Evolutionary conservation across 2,113 vertebrate genomes (phyloP).

Genomic region (Prolemur simus): DNA sequence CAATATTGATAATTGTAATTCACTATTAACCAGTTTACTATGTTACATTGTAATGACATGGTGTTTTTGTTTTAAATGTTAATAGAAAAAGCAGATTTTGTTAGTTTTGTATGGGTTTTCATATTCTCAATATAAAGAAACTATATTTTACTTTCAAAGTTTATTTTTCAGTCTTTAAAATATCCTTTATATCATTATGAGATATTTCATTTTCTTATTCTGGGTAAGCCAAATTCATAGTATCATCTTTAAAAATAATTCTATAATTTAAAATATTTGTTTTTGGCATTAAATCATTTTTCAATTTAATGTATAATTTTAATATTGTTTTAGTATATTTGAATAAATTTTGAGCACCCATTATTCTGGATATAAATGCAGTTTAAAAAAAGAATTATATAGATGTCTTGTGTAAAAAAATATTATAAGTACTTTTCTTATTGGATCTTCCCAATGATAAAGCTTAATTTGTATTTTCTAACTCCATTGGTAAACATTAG

Average conservation of each 20-base stretch:
- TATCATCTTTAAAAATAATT: not conserved
- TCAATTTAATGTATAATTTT: not conserved
- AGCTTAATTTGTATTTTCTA: not conserved
- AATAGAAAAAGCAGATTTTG: not conserved
- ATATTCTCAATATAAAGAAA: not conserved
- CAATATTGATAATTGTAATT: not conserved
- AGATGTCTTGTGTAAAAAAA: not conserved
- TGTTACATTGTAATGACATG: not conserved
- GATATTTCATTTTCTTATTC: not conserved
- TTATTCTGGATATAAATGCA: not conserved
- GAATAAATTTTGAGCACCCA: not conserved
- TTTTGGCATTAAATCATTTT: not conserved
- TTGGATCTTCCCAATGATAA: not conserved
- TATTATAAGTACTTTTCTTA: not conserved
- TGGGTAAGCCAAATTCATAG: not conserved
- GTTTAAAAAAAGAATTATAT: not conserved
- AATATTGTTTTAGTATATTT: not conserved
- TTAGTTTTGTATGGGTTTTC: not conserved
- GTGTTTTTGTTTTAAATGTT: slow-evolving; percentile 40
- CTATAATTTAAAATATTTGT: not conserved
- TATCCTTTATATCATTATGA: not conserved
- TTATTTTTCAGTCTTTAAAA: not conserved
- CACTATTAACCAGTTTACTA: slow-evolving; percentile 23
- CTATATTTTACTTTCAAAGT: not conserved
- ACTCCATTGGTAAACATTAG: not conserved